Base-by-base conservation (phyloP, 2,113 vertebrate genomes). In the Scomber colias region DNA sequence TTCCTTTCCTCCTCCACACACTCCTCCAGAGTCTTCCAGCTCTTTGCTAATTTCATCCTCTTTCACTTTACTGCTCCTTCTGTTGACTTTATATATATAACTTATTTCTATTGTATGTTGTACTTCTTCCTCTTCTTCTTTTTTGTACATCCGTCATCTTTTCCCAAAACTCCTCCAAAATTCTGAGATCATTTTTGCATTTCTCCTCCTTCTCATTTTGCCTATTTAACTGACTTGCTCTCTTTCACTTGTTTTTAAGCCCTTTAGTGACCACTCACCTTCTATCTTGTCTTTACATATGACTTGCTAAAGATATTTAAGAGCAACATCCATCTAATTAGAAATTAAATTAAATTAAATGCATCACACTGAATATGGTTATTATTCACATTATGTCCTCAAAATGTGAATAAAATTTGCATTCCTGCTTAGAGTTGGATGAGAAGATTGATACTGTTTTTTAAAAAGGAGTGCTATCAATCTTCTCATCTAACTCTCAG, bases 1-100 rank as follows among this genome's bases (percentile, higher is more conserved):
- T 60, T 79, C 65, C 68, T 70, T 21, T 72, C 59, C 19, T 80
- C 77, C 67, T 81, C 65, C 31, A 4, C 55, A 68, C 5, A 27
- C 24, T 27, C 24, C 24, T 27, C 24, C 24, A 27, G 1, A 51
- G 21, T 27, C 27, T 21, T 10, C 14, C 10, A 27, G 35, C 40
- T 44, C 19, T 64, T 78, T 50, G 4, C n/a, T 71, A 56, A 55
- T 60, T 64, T 61, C 13, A 14, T 69, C 16, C 57, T 53, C 31
- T 71, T 68, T 59, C 13, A 7, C 17, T 31, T 40, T 74, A 35
- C 3, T 16, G 11, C 35, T 54, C 48, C 66, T 54, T 19, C 21
- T 45, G 16, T 24, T 54, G 59, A 17, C 11, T 55, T n/a, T 11
- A 19, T 54, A 7, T n/a, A 54, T 54, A 19, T 16, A 3, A 11